Evolutionary conservation across 1,140 invertebrate species (phyloP).

Genomic region (Prorops nasuta): DNA sequence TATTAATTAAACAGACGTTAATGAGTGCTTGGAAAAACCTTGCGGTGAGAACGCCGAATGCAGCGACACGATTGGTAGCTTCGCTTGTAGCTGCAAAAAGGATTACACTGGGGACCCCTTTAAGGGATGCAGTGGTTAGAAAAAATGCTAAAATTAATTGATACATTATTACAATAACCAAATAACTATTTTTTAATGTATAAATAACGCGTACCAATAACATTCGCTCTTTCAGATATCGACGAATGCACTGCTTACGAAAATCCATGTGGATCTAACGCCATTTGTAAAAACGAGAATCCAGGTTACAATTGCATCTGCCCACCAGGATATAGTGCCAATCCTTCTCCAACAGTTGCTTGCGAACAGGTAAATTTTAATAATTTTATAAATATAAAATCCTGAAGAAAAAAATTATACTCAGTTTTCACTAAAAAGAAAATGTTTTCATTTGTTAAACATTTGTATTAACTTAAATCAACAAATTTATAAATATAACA

Average conservation of each 20-base stretch:
- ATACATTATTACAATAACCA: slow-evolving; percentile 1
- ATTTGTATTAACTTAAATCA: too few relatives aligned
- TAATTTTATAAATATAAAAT: slow-evolving; percentile 6
- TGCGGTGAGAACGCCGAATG: slow-evolving; percentile 84
- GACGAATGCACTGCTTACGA: slow-evolving; percentile 83
- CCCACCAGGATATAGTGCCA: slow-evolving; percentile 82
- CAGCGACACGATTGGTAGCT: slow-evolving; percentile 84
- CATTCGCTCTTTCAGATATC: slow-evolving; percentile 65
- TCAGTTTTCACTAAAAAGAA: too few relatives aligned
- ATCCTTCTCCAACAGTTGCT: slow-evolving; percentile 77
- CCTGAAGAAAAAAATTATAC: too few relatives aligned
- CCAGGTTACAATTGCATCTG: slow-evolving; percentile 88
- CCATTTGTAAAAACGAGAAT: slow-evolving; percentile 81
- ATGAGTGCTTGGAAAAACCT: slow-evolving; percentile 83
- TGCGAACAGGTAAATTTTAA: slow-evolving; percentile 81
- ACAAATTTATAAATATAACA: too few relatives aligned
- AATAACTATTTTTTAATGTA: slow-evolving; percentile 1
- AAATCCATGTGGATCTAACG: slow-evolving; percentile 81
- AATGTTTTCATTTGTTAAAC: too few relatives aligned
- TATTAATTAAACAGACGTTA: slow-evolving; percentile 72
- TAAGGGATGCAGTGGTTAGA: slow-evolving; percentile 71
- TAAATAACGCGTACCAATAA: background rate
- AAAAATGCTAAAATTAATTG: background rate
- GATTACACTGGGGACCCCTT: slow-evolving; percentile 84
- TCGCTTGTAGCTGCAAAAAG: slow-evolving; percentile 76